These are phyloP conservation scores for Dione vanillae DNA, from an alignment of 2,888 invertebrate genomes.

Conservation along the genomic window DNA sequence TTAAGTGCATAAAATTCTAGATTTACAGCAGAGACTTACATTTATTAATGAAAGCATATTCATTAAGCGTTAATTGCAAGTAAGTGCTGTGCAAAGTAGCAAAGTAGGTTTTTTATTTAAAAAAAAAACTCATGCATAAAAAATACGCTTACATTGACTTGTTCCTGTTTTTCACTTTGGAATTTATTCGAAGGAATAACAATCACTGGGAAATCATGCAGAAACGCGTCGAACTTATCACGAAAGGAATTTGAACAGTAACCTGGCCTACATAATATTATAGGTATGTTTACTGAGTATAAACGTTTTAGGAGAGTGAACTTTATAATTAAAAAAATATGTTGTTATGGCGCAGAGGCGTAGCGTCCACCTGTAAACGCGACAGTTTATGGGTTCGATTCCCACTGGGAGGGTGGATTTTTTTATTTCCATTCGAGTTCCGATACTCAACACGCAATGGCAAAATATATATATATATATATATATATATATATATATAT, in stretches of 20 bases:
- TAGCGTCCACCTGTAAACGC: too few relatives aligned
- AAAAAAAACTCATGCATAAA: slow-evolving; percentile 4
- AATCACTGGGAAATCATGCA: slow-evolving; percentile 74
- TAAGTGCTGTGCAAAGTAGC: slow-evolving; percentile 1
- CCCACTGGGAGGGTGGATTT: too few relatives aligned
- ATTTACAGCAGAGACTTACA: not conserved
- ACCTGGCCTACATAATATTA: slow-evolving; percentile 38
- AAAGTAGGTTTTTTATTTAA: slow-evolving; percentile 3
- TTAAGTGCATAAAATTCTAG: too few relatives aligned
- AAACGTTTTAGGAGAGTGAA: too few relatives aligned
- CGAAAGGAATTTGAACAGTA: slow-evolving; percentile 63
- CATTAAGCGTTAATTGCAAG: not conserved
- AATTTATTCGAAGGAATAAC: slow-evolving; percentile 64
- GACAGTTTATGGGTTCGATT: too few relatives aligned
- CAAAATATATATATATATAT: too few relatives aligned
- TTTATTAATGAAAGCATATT: slow-evolving; percentile 1
- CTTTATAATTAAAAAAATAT: too few relatives aligned
- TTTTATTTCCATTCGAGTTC: too few relatives aligned
- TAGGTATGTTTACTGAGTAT: slow-evolving; percentile 5
- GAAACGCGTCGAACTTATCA: slow-evolving; percentile 65
- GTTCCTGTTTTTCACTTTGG: slow-evolving; percentile 54
- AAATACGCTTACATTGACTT: slow-evolving; percentile 21
- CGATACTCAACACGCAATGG: too few relatives aligned
- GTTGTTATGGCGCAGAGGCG: too few relatives aligned
- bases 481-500: too few relatives aligned